A percentile compares a stretch with the other conserved stretches of the same genome.
Evolutionary conservation across 2,113 vertebrate species (phyloP).

Genomic region (Phalacrocorax aristotelis): DNA sequence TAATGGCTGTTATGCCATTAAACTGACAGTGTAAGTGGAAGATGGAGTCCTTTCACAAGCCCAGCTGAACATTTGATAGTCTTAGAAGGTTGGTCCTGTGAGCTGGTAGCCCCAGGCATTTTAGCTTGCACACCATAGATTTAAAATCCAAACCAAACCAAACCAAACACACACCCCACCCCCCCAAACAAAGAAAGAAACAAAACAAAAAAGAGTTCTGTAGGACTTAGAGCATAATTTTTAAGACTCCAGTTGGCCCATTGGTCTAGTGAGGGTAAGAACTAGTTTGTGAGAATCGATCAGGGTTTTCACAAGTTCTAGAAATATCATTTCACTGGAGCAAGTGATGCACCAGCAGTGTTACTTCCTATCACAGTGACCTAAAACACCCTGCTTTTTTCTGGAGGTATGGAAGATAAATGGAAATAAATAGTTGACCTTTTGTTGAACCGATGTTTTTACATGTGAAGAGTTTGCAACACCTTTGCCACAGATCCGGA

Average conservation of each 20-base stretch:
- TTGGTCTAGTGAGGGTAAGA: accelerated
- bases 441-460: neutral
- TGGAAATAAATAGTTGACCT: neutral
- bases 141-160: neutral
- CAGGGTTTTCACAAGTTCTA: neutral
- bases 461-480: neutral
- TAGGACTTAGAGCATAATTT: neutral
- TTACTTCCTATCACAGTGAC: neutral
- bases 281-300: neutral
- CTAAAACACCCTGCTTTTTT: neutral
- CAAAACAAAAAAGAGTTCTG: neutral
- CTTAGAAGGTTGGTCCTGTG: neutral
- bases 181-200: no score
- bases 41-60: neutral
- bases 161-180: neutral
- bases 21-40: neutral
- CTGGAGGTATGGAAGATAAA: neutral
- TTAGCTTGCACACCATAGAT: neutral
- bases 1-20: neutral
- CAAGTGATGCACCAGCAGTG: neutral
- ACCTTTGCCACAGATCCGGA: neutral
- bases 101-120: neutral
- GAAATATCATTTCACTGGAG: neutral
- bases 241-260: neutral
- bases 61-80: neutral